Conservation (phyloP, 2,113 vertebrate genomes). For the Platysternon megacephalum region DNA sequence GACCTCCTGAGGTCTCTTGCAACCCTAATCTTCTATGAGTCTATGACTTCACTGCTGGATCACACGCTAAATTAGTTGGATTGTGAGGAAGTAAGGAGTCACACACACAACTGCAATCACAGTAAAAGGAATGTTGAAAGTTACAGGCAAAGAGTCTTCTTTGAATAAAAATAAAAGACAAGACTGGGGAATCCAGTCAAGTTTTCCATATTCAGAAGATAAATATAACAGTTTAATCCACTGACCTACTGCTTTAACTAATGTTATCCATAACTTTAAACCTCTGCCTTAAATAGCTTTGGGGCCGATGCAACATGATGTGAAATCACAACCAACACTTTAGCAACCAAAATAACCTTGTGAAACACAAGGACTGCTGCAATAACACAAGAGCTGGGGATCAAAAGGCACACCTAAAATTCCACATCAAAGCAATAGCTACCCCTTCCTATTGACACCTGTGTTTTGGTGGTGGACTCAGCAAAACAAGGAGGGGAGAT, state of each 20-base stretch:
- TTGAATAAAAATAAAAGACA: fast-evolving
- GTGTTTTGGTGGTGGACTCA: background rate
- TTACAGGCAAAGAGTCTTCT: background rate
- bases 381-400: background rate
- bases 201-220: background rate
- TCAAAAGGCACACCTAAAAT: background rate
- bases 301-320: background rate
- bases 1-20: too few relatives aligned
- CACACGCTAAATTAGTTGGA: background rate
- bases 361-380: background rate
- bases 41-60: background rate
- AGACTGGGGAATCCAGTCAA: background rate
- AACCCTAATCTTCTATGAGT: too few relatives aligned
- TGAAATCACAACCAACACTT: background rate
- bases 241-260: background rate
- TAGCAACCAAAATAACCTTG: background rate
- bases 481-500: background rate
- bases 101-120: background rate
- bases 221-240: background rate
- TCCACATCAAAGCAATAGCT: background rate
- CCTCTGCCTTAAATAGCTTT: background rate
- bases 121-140: background rate
- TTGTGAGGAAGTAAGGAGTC: background rate
- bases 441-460: background rate
- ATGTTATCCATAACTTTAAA: background rate